A percentile compares a stretch with the other conserved stretches of the same genome.
Conservation (phyloP, 2,113 vertebrate species). For the Pica pica region DNA sequence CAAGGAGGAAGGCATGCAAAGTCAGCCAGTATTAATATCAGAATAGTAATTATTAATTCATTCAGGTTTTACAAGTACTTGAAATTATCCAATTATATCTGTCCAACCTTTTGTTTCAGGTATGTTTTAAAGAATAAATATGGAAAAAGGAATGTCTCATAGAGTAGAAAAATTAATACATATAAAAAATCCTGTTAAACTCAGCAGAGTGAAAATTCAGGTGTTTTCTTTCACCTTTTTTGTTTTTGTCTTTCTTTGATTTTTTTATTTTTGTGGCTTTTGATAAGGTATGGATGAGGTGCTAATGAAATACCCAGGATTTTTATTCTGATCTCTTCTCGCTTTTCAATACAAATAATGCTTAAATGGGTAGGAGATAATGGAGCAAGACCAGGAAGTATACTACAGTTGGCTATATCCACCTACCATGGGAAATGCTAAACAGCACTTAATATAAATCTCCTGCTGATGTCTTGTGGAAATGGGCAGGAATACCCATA, state of each 20-base stretch:
- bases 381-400: neutral
- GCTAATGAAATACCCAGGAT: neutral
- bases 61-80: neutral
- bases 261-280: neutral
- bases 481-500: neutral
- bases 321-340: neutral
- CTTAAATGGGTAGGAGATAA: neutral
- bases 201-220: neutral
- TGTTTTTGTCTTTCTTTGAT: neutral
- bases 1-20: neutral
- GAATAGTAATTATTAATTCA: neutral
- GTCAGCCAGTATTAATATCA: neutral
- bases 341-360: neutral
- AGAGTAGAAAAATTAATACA: neutral
- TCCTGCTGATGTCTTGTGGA: neutral
- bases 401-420: neutral
- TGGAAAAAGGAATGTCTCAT: neutral
- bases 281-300: neutral
- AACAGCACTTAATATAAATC: neutral
- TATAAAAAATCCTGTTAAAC: neutral
- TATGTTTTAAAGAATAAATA: neutral
- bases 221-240: neutral
- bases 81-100: neutral
- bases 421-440: neutral
- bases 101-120: neutral